These are phyloP conservation scores for Formica selysi DNA, from an alignment of 1,140 invertebrate species.

Conservation along the genomic window DNA sequence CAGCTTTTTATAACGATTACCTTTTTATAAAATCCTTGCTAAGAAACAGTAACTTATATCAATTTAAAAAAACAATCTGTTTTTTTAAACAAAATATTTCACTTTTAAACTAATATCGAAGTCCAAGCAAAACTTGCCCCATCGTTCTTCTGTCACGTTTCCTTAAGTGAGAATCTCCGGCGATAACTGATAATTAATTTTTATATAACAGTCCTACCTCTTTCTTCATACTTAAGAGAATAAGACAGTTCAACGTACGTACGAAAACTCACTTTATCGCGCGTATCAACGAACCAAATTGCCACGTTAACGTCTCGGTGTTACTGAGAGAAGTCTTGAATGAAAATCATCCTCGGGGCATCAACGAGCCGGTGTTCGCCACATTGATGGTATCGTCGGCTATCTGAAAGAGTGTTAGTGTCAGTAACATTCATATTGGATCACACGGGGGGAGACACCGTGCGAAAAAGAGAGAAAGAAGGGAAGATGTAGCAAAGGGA, in stretches of 20 bases:
- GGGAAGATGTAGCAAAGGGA: slow-evolving; percentile 27
- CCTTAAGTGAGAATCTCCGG: neutral
- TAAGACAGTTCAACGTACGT: slow-evolving; percentile 13
- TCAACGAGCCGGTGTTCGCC: slow-evolving; percentile 37
- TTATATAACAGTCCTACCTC: neutral
- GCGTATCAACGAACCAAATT: slow-evolving; percentile 36
- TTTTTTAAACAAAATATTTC: neutral
- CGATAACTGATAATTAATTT: slow-evolving; percentile 9
- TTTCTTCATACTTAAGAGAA: neutral
- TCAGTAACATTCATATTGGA: slow-evolving; percentile 31
- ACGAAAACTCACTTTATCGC: slow-evolving; percentile 43
- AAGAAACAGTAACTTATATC: neutral
- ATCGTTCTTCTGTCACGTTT: neutral
- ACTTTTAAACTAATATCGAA: slow-evolving; percentile 12
- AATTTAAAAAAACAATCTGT: neutral
- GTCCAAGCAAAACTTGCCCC: neutral
- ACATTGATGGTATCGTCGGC: slow-evolving; percentile 61
- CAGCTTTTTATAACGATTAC: neutral
- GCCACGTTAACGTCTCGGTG: slow-evolving; percentile 5
- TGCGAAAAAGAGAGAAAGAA: slow-evolving; percentile 25
- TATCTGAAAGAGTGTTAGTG: slow-evolving; percentile 30
- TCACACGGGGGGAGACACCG: neutral
- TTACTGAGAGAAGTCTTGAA: slow-evolving; percentile 53
- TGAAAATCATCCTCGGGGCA: slow-evolving; percentile 59
- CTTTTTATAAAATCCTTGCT: neutral